These are phyloP conservation scores for Auanema freiburgensis DNA, from an alignment of 2,888 invertebrate species.

Conservation along the genomic window DNA sequence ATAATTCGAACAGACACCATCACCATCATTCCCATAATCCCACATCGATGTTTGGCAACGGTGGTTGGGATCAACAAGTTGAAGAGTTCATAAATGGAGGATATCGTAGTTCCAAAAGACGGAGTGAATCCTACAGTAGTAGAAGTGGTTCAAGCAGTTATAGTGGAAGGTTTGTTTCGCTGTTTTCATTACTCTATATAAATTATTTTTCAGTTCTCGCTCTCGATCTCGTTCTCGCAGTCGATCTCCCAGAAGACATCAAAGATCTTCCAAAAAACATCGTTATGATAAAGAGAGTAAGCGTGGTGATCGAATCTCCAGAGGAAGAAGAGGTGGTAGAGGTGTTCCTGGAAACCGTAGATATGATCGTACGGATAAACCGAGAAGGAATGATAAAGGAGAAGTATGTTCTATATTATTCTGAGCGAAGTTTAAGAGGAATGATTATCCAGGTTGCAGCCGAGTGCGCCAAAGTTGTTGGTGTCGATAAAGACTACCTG, in stretches of 20 bases:
- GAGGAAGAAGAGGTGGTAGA: not conserved
- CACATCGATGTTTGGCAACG: not conserved
- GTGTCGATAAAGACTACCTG: slow-evolving; percentile 59
- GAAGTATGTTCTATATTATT: not conserved
- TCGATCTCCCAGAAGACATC: not conserved
- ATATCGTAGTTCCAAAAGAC: slow-evolving; percentile 2
- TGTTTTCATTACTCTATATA: no score
- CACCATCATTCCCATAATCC: not conserved
- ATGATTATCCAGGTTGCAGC: slow-evolving; percentile 14
- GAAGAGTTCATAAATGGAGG: slow-evolving; percentile 21
- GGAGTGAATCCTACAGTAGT: slow-evolving; percentile 35
- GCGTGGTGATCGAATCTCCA: slow-evolving; percentile 3
- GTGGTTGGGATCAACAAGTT: slow-evolving; percentile 37
- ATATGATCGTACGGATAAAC: not conserved
- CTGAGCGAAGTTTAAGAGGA: slow-evolving; percentile 8
- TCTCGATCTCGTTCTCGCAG: slow-evolving; percentile 17
- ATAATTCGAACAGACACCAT: not conserved
- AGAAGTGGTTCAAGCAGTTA: slow-evolving; percentile 17
- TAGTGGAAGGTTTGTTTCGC: slow-evolving; percentile 5
- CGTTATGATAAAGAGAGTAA: slow-evolving; percentile 12
- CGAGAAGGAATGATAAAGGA: not conserved
- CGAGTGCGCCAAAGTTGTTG: slow-evolving; percentile 58
- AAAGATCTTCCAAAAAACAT: slow-evolving; percentile 22
- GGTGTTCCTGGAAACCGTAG: not conserved
- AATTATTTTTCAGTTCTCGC: slow-evolving; percentile 4